A percentile compares a stretch with the other conserved stretches of the same genome.
Conservation (phyloP, 2,888 invertebrate genomes). For the Gastracanthus pulcherrimus region DNA sequence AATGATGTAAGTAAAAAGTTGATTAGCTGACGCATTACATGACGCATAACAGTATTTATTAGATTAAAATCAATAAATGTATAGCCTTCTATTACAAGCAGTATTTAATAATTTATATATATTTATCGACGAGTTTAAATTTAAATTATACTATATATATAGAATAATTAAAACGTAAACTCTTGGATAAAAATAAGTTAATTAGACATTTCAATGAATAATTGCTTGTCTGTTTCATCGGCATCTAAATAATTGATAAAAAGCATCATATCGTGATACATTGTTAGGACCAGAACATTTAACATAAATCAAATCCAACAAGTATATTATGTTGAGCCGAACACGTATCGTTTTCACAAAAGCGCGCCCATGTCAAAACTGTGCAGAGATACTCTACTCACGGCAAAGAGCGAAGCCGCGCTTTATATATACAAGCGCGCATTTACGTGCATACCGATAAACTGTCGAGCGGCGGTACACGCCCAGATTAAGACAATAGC, state of each 20-base stretch:
- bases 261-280: not conserved
- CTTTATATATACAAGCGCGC: too few species aligned
- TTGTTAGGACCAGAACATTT: not conserved
- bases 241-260: not conserved
- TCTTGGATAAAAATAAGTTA: constrained; percentile 7
- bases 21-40: constrained; percentile 12
- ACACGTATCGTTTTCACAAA: not conserved
- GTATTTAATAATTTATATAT: too few species aligned
- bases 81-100: not conserved
- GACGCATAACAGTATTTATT: constrained; percentile 1
- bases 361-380: constrained; percentile 7
- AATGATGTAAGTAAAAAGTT: constrained; percentile 34
- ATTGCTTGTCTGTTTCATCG: not conserved
- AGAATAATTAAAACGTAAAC: not conserved
- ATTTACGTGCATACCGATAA: constrained; percentile 12
- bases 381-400: not conserved
- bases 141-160: not conserved
- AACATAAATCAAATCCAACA: constrained; percentile 38
- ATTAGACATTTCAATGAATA: constrained; percentile 3
- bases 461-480: too few species aligned
- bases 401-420: not conserved
- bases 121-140: not conserved
- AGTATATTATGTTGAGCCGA: constrained; percentile 4
- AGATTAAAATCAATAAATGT: constrained; percentile 8
- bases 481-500: constrained; percentile 38